Conservation (phyloP, 2,113 vertebrate genomes). For the Aptenodytes forsteri region DNA sequence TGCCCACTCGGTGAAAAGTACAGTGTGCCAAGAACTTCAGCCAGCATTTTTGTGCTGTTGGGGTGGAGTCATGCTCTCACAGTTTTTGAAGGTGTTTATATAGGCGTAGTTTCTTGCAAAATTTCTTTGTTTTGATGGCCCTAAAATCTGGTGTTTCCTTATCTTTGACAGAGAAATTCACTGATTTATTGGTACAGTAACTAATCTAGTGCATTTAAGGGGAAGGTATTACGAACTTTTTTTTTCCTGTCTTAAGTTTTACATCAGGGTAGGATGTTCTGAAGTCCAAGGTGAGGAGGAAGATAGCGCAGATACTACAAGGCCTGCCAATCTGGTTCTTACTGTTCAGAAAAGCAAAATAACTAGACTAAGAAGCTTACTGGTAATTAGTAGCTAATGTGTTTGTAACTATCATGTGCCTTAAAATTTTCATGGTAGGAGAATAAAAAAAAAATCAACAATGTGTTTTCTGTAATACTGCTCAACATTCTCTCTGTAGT, state of each 20-base stretch:
- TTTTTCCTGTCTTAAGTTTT: slow-evolving; percentile 19
- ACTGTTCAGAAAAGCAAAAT: slow-evolving; percentile 75
- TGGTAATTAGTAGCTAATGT: slow-evolving; percentile 88
- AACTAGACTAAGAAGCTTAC: slow-evolving; percentile 77
- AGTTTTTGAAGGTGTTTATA: background rate
- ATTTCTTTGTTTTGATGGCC: background rate
- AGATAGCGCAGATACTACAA: slow-evolving; percentile 32
- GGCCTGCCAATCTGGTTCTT: slow-evolving; percentile 73
- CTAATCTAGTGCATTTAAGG: slow-evolving; percentile 22
- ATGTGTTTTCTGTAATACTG: slow-evolving; percentile 85
- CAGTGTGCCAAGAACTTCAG: background rate
- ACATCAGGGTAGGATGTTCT: slow-evolving; percentile 23
- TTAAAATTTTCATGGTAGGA: slow-evolving; percentile 95
- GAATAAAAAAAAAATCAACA: slow-evolving; percentile 73
- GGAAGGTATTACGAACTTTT: background rate
- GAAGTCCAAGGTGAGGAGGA: background rate
- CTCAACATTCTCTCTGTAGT: slow-evolving; percentile 77
- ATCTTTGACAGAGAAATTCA: slow-evolving; percentile 12
- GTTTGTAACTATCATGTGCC: slow-evolving; percentile 97
- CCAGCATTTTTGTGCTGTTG: background rate
- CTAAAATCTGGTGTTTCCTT: slow-evolving; percentile 16
- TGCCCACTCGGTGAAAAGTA: background rate
- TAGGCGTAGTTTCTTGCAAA: background rate
- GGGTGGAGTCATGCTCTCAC: background rate
- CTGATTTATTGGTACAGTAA: slow-evolving; percentile 16